These are phyloP conservation scores for Tetramorium bicarinatum DNA, from an alignment of 2,888 invertebrate species.

Conservation along the genomic window DNA sequence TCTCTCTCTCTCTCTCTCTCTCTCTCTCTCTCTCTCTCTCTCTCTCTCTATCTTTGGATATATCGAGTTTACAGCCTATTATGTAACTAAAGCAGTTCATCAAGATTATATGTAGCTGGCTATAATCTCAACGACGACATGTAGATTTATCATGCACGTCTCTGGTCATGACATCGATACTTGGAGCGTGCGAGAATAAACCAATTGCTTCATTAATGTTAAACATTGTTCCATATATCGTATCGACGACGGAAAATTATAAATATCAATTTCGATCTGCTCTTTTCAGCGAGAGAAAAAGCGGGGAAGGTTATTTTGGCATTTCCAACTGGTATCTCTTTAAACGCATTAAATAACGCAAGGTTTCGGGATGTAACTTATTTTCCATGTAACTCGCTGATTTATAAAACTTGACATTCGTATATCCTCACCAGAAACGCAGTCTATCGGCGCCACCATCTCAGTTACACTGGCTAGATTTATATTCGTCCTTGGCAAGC, in stretches of 20 bases:
- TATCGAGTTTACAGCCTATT: conserved; percentile 22
- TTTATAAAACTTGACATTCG: background rate
- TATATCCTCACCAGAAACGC: conserved; percentile 47
- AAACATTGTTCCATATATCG: background rate
- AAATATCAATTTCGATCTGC: background rate
- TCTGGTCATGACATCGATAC: conserved; percentile 32
- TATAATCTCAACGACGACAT: conserved; percentile 22
- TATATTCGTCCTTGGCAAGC: conserved; percentile 72
- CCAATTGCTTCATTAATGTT: background rate
- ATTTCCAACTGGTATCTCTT: background rate
- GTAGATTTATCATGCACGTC: conserved; percentile 17
- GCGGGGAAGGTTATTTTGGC: background rate
- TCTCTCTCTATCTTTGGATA: background rate
- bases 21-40: background rate
- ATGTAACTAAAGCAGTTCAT: conserved; percentile 42
- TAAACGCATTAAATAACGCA: background rate
- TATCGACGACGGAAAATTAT: background rate
- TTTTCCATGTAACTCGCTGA: background rate
- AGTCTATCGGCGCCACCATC: conserved; percentile 56
- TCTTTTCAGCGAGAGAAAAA: background rate
- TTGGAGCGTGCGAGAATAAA: background rate
- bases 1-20: background rate
- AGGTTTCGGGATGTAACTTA: background rate
- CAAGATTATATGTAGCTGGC: conserved; percentile 13
- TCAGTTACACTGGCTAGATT: conserved; percentile 58